phyloP scores from a whole-genome alignment of 2,113 vertebrate species.

The Enhydra lutris region DNA sequence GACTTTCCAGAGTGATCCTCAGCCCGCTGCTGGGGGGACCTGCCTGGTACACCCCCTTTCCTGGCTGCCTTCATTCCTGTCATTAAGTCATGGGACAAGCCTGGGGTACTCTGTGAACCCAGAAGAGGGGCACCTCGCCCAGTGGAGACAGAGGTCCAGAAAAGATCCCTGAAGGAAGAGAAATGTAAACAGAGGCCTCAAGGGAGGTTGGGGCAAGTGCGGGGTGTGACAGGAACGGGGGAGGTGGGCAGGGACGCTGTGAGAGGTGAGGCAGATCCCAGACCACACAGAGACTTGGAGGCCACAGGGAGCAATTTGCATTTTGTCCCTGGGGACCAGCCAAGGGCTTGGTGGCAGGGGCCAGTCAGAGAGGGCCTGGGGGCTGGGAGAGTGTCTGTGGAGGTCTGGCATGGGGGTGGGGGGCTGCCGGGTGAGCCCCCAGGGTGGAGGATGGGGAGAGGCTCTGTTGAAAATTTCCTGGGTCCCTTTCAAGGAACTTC shows the following conservation, averaged over 20 bases:
- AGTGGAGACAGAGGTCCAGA: neutral
- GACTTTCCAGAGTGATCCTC: neutral
- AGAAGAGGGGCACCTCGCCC: neutral
- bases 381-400: neutral
- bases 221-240: neutral
- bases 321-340: neutral
- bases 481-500: constrained; percentile 49
- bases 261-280: neutral
- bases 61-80: neutral
- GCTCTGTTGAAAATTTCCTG: neutral
- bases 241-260: neutral
- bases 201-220: neutral
- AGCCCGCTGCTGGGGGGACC: neutral
- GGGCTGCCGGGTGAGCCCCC: accelerated
- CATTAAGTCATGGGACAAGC: neutral
- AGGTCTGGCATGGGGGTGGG: neutral
- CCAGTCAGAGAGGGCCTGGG: neutral
- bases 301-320: neutral
- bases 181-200: neutral
- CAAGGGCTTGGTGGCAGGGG: neutral
- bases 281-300: neutral
- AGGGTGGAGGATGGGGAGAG: neutral
- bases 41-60: neutral
- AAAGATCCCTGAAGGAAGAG: neutral
- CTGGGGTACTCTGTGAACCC: neutral